Conservation (phyloP, 2,113 vertebrate species). For the Corythornis vintsioides region DNA sequence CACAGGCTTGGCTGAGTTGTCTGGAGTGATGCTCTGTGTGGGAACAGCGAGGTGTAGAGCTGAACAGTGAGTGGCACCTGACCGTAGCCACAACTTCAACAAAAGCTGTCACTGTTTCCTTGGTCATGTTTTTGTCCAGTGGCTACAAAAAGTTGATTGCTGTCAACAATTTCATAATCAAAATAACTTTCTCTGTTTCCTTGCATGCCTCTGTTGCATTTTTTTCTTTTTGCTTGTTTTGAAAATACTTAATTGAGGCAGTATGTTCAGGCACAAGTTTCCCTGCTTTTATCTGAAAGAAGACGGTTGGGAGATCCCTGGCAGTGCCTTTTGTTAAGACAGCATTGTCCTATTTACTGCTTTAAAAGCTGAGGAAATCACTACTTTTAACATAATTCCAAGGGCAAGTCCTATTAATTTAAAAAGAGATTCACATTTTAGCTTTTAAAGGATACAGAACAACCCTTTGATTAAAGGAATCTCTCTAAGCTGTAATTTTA, state of each 20-base stretch:
- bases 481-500: slow-evolving; percentile 21
- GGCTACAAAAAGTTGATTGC: background rate
- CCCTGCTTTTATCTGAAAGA: background rate
- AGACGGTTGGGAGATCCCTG: background rate
- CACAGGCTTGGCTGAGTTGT: background rate
- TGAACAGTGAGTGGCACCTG: background rate
- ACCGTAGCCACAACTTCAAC: background rate
- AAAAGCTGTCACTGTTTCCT: background rate
- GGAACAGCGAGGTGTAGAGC: background rate
- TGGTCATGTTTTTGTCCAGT: background rate
- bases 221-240: background rate
- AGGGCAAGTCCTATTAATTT: background rate
- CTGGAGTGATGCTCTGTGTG: background rate
- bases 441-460: background rate
- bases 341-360: background rate
- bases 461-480: slow-evolving; percentile 17
- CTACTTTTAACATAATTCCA: slow-evolving; percentile 12
- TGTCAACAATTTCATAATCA: background rate
- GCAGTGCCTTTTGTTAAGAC: background rate
- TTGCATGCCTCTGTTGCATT: accelerated
- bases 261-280: background rate
- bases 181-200: background rate
- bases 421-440: background rate
- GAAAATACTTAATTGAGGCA: background rate
- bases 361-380: background rate